These are phyloP conservation scores for Girardia tigrina DNA, from an alignment of 2,888 invertebrate genomes.

Conservation along the genomic window DNA sequence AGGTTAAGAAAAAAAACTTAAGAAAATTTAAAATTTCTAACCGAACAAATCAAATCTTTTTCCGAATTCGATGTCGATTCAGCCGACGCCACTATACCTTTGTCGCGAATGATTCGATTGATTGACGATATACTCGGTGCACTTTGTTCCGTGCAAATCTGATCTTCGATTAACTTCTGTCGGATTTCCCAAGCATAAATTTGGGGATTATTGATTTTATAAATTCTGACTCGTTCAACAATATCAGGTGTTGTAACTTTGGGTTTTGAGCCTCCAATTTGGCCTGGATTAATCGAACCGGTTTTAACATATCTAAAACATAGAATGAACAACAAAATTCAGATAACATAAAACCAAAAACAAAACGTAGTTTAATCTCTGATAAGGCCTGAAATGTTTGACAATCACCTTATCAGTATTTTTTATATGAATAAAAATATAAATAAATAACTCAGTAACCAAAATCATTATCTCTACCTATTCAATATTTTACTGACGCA, in stretches of 20 bases:
- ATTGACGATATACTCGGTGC: conserved; percentile 50
- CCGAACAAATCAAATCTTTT: neutral
- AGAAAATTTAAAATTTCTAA: neutral
- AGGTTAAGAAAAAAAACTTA: too few relatives aligned
- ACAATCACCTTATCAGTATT: neutral
- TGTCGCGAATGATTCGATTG: conserved; percentile 49
- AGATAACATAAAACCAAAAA: neutral
- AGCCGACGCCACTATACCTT: neutral
- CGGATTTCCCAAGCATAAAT: conserved; percentile 52
- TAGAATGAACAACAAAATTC: neutral
- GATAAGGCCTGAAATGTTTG: neutral
- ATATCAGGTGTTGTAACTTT: conserved; percentile 50
- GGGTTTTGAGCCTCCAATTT: conserved; percentile 50
- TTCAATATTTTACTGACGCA: conserved; percentile 50
- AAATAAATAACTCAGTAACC: neutral
- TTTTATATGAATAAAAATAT: neutral
- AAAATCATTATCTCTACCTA: conserved; percentile 40
- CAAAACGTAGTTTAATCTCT: neutral
- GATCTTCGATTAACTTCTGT: conserved; percentile 47
- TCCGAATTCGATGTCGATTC: conserved; percentile 17
- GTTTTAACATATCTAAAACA: conserved; percentile 46
- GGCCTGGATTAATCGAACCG: conserved; percentile 50
- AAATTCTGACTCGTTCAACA: conserved; percentile 45
- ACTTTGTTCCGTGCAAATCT: conserved; percentile 47
- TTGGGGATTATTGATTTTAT: conserved; percentile 48